Evolutionary conservation across 1,140 invertebrate genomes (phyloP).

Genomic region (Eurosta solidaginis): DNA sequence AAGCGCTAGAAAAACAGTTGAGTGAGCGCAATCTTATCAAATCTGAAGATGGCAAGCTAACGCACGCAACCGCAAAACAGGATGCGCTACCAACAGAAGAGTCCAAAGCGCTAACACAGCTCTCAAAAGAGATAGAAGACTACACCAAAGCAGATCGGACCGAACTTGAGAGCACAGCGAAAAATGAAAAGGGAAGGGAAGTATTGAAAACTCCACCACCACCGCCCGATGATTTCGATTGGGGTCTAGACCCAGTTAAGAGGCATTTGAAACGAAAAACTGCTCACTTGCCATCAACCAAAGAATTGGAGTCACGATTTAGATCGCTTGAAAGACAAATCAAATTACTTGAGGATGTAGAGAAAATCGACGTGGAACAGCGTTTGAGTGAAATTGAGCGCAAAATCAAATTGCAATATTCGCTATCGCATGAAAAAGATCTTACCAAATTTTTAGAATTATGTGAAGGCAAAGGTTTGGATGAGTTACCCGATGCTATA

Average conservation of each 20-base stretch:
- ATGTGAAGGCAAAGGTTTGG: slow-evolving; percentile 51
- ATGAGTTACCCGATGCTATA: slow-evolving; percentile 38
- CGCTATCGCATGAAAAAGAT: slow-evolving; percentile 54
- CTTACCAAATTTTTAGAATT: slow-evolving; percentile 51
- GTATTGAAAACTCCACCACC: background rate
- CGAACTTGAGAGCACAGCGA: slow-evolving; percentile 25
- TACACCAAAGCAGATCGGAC: slow-evolving; percentile 40
- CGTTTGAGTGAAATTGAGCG: slow-evolving; percentile 49
- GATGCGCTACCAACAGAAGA: slow-evolving; percentile 38
- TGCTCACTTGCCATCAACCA: slow-evolving; percentile 51
- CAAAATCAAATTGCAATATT: slow-evolving; percentile 55
- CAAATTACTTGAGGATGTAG: slow-evolving; percentile 53
- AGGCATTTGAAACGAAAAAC: slow-evolving; percentile 53
- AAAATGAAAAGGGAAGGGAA: background rate
- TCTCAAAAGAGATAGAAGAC: slow-evolving; percentile 49
- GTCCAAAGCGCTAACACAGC: slow-evolving; percentile 49
- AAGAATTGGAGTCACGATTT: slow-evolving; percentile 52
- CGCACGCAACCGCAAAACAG: slow-evolving; percentile 29
- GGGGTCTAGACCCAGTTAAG: slow-evolving; percentile 53
- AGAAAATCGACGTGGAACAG: slow-evolving; percentile 56
- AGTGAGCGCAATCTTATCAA: slow-evolving; percentile 51
- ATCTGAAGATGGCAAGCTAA: slow-evolving; percentile 48
- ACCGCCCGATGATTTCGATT: slow-evolving; percentile 43
- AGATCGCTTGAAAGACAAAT: slow-evolving; percentile 53
- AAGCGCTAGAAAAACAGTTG: slow-evolving; percentile 53